Evolutionary conservation across 2,888 invertebrate species (phyloP), one percentile per base, ranked within the genome.

Genomic region (Petrophora chlorosata): DNA sequence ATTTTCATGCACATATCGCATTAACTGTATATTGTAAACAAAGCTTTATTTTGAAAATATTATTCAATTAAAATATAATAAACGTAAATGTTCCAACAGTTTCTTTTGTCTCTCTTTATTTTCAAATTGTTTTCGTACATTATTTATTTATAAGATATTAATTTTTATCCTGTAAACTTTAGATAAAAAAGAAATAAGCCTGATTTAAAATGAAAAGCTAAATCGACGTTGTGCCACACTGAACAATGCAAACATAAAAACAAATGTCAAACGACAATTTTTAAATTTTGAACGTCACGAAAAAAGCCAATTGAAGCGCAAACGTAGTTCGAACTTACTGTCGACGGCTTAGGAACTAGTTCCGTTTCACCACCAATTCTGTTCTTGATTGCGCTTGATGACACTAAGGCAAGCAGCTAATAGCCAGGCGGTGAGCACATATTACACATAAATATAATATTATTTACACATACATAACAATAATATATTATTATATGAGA

Each of bases 371-470:
- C 69, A 56, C 62, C 69, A 56, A 63, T 51, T 65, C 63, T 72
- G 70, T 67, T 79, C 75, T 62, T 78, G 68, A 70, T 62, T 25
- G 75, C 76, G 65, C 75, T 85, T 66, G 84, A 58, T 16, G 85
- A 77, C 25, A 82, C 87, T 83, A 87, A 76, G 28, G 82, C 51
- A 74, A 82, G 80, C 76, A 90, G 85, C 89, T 89, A 82, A 77
- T 74, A 53, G 61, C 60, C 70, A 68, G 63, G 72, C 67, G 61
- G 65, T 72, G 70, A 75, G 70, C 65, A 76, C 67, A 76, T 71
- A 75, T 65, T 70, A 73, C 67, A 77, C 65, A 75, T 61, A 70
- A 60, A 67, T 66, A 67, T 64, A 47, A 59, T 57, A 68, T 59
- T 66, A 68, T 63, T 65, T 57, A 67, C 53, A 65, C 53, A 63